A percentile compares a stretch with the other conserved stretches of the same genome.
phyloP scores from a whole-genome alignment of 2,113 vertebrate species.

The Podarcis muralis region DNA sequence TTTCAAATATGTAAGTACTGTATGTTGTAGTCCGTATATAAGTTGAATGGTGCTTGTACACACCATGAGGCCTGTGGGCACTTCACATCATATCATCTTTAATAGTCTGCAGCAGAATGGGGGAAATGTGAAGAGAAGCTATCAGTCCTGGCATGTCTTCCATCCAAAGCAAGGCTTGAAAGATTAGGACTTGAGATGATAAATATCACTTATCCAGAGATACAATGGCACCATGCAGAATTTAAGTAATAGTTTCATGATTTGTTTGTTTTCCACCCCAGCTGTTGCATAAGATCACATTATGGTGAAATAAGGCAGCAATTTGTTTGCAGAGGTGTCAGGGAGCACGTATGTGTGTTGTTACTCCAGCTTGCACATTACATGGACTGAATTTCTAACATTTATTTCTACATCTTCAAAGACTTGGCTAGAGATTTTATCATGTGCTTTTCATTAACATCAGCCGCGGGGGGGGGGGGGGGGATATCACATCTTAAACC shows the following conservation, averaged over 20 bases:
- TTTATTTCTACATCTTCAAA: conserved; percentile 26
- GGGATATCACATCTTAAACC: conserved; percentile 24
- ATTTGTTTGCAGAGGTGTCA: background rate
- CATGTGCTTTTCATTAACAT: conserved; percentile 18
- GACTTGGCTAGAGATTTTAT: conserved; percentile 9
- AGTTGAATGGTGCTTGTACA: background rate
- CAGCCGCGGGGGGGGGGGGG: background rate
- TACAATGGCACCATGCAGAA: background rate
- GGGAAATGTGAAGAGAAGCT: background rate
- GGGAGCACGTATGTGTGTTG: background rate
- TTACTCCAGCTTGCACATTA: background rate
- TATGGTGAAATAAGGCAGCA: background rate
- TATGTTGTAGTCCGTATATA: background rate
- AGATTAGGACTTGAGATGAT: background rate
- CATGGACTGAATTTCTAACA: background rate
- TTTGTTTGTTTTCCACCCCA: background rate
- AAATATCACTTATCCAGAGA: conserved; percentile 7
- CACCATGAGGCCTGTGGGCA: background rate
- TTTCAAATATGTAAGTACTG: background rate
- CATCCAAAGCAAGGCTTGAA: background rate
- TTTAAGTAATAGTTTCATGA: background rate
- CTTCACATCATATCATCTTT: background rate
- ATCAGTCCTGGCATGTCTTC: background rate
- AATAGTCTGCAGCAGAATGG: background rate
- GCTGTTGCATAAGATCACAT: background rate